Evolutionary conservation across 2,888 invertebrate species (phyloP).

Genomic region (Agrotis segetum): DNA sequence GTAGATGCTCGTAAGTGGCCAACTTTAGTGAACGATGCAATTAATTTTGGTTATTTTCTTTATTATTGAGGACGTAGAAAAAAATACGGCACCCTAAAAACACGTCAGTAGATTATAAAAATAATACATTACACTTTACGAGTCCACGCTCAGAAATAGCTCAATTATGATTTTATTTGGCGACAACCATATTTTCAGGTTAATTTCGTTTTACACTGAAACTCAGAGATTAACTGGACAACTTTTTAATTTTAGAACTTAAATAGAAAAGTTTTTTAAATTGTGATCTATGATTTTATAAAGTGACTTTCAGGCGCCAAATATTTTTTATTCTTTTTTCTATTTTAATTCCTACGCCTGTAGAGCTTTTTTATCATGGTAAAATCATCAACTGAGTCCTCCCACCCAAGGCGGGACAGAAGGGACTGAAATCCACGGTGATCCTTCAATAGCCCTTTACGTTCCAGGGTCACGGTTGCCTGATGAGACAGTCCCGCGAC

Average conservation of each 20-base stretch:
- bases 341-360: no score
- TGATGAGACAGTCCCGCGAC: no score
- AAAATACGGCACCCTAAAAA: conserved; percentile 27
- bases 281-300: background rate
- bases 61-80: no score
- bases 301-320: background rate
- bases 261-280: conserved; percentile 12
- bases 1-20: no score
- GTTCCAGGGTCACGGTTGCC: no score
- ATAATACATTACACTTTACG: conserved; percentile 35
- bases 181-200: conserved; percentile 15
- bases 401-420: no score
- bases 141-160: conserved; percentile 26
- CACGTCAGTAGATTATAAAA: conserved; percentile 27
- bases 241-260: background rate
- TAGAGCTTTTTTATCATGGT: no score
- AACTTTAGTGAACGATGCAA: no score
- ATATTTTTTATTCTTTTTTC: background rate
- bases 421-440: no score
- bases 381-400: no score
- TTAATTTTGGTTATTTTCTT: no score
- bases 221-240: background rate
- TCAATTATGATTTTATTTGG: conserved; percentile 48
- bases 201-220: conserved; percentile 28
- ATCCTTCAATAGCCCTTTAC: no score